Base-by-base conservation (phyloP, 1,140 invertebrate species). In the Sitodiplosis mosellana region DNA sequence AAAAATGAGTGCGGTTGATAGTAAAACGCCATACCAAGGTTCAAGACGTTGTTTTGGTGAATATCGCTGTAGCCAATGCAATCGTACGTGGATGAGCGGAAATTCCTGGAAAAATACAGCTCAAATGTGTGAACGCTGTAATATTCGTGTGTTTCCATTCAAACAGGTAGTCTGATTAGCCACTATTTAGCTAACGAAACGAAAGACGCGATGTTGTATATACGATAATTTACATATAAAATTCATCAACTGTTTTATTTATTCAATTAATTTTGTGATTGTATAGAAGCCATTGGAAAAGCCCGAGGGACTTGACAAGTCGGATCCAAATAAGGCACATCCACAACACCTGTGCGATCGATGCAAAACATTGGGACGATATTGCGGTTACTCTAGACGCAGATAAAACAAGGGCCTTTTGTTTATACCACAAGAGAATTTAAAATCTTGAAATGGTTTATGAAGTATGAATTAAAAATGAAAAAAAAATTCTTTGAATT, bases 151-250 rank as follows among this genome's bases (percentile, higher is more conserved):
- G 11, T 41, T n/a, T 41, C 38, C 38, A n/a, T 17, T 7, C 15
- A 41, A 41, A 18, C 38, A 41, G 38, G 38, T 41, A 41, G n/a
- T 36, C n/a, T n/a, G n/a, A n/a, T n/a, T n/a, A n/a, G n/a, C n/a
- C n/a, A n/a, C n/a, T n/a, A n/a, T n/a, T n/a, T n/a, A n/a, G n/a
- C n/a, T n/a, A n/a, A n/a, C n/a, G n/a, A n/a, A n/a, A n/a, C n/a
- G n/a, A n/a, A n/a, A n/a, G n/a, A n/a, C n/a, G n/a, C n/a, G n/a
- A n/a, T n/a, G n/a, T n/a, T n/a, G n/a, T n/a, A n/a, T n/a, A n/a
- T n/a, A n/a, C n/a, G n/a, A n/a, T n/a, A n/a, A n/a, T n/a, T n/a
- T n/a, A n/a, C n/a, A n/a, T n/a, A n/a, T n/a, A n/a, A n/a, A n/a
- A 41, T n/a, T 8, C 17, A 41, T 41, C 18, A 8, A 8, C 11